phyloP scores from a whole-genome alignment of 2,888 invertebrate species.

The Parnassius mnemosyne region DNA sequence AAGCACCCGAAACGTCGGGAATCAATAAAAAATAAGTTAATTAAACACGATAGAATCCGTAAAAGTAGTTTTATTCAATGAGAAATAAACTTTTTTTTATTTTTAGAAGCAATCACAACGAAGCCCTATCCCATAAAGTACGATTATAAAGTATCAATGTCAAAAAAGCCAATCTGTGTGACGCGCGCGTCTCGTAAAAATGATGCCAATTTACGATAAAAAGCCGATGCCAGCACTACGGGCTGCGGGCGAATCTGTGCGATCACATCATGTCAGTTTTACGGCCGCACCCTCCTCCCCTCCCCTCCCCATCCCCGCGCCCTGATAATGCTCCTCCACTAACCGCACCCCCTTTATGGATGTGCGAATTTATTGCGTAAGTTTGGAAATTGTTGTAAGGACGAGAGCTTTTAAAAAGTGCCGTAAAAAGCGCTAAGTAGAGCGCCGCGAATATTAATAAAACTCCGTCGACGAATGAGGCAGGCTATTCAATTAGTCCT shows the following conservation, averaged over 20 bases:
- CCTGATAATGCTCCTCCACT: neutral
- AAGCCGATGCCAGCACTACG: constrained; percentile 44
- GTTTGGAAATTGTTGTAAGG: constrained; percentile 40
- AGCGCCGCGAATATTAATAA: constrained; percentile 34
- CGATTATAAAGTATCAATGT: neutral
- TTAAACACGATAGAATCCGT: no score
- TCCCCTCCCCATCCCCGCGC: neutral
- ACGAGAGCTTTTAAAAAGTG: constrained; percentile 47
- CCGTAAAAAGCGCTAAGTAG: constrained; percentile 24
- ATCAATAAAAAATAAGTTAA: no score
- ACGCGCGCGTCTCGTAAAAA: constrained; percentile 39
- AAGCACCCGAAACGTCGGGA: no score
- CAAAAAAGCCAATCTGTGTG: constrained; percentile 1
- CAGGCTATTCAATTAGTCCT: constrained; percentile 18
- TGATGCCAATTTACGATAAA: constrained; percentile 56
- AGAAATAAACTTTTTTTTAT: no score
- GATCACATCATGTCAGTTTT: constrained; percentile 1
- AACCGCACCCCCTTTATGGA: constrained; percentile 31
- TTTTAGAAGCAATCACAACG: no score
- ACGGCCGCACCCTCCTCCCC: neutral
- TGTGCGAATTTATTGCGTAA: constrained; percentile 49
- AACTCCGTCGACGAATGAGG: constrained; percentile 25
- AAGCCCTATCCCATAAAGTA: neutral
- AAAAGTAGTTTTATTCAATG: no score
- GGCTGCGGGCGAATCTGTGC: constrained; percentile 37